Evolutionary conservation across 1,140 invertebrate genomes (phyloP).

Genomic region (Ganaspis sp.): DNA sequence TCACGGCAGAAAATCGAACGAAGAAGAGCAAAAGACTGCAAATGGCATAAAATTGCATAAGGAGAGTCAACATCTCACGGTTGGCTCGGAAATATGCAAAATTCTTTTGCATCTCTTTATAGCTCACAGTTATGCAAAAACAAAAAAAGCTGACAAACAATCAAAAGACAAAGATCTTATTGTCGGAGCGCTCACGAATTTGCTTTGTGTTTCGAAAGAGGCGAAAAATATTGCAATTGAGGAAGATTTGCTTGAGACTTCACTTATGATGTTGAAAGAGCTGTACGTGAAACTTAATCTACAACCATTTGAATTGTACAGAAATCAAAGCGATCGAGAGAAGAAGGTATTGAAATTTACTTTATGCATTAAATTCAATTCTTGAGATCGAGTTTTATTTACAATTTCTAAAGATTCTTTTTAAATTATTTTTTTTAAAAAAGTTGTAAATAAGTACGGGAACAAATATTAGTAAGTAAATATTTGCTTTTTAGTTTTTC

Average conservation of each 20-base stretch:
- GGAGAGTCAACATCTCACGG: slow-evolving; percentile 36
- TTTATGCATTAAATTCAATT: too few relatives aligned
- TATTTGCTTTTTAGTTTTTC: too few relatives aligned
- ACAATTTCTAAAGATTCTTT: too few relatives aligned
- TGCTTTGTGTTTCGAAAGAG: slow-evolving; percentile 72
- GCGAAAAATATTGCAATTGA: slow-evolving; percentile 72
- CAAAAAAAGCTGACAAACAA: slow-evolving; percentile 59
- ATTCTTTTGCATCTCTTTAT: slow-evolving; percentile 73
- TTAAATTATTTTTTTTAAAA: too few relatives aligned
- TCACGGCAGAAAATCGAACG: slow-evolving; percentile 38
- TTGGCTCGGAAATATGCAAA: slow-evolving; percentile 73
- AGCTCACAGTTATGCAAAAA: slow-evolving; percentile 68
- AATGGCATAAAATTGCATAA: neutral
- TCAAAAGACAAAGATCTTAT: slow-evolving; percentile 70
- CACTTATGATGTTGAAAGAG: slow-evolving; percentile 72
- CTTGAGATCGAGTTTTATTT: too few relatives aligned
- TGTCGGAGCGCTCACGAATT: slow-evolving; percentile 70
- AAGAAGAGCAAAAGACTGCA: slow-evolving; percentile 31
- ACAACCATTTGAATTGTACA: slow-evolving; percentile 73
- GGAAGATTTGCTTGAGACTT: slow-evolving; percentile 67
- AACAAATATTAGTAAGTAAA: too few relatives aligned
- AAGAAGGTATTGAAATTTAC: slow-evolving; percentile 61
- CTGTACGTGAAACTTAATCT: slow-evolving; percentile 75
- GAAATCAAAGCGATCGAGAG: slow-evolving; percentile 68
- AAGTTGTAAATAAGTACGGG: too few relatives aligned